A percentile compares a stretch with the other conserved stretches of the same genome.
These are phyloP conservation scores for Unio pictorum DNA, from an alignment of 2,888 invertebrate genomes.

Conservation along the genomic window DNA sequence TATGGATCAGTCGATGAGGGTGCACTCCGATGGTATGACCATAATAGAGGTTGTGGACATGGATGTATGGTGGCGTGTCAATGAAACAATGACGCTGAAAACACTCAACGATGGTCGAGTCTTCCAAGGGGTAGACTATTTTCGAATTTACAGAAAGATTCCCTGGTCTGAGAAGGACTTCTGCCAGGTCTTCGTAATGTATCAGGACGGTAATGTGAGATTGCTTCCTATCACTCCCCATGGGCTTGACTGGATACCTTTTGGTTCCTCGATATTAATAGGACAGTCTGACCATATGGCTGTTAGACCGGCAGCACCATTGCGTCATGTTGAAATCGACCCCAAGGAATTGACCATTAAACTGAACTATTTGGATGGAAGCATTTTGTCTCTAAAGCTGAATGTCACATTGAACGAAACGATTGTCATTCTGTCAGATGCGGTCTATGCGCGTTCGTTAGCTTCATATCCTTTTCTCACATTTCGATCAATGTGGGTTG, in stretches of 20 bases:
- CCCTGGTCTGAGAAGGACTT: conserved; percentile 34
- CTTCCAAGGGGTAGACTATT: conserved; percentile 30
- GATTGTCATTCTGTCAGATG: conserved; percentile 11
- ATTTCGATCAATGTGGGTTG: conserved; percentile 46
- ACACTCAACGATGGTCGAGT: conserved; percentile 16
- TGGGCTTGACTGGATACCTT: too few species aligned
- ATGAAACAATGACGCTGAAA: conserved; percentile 43
- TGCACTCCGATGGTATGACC: conserved; percentile 30
- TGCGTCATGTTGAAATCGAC: conserved; percentile 36
- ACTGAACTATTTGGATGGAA: conserved; percentile 34
- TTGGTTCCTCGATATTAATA: too few species aligned
- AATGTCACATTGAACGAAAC: conserved; percentile 17
- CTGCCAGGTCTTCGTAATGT: too few species aligned
- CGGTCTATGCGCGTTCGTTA: conserved; percentile 2
- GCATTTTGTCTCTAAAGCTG: conserved; percentile 13
- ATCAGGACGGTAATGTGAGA: too few species aligned
- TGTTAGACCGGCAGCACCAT: conserved; percentile 38
- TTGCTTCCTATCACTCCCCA: too few species aligned
- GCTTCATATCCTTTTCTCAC: conserved; percentile 32
- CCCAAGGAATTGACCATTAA: conserved; percentile 25
- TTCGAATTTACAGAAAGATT: conserved; percentile 36
- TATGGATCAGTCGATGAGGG: conserved; percentile 20
- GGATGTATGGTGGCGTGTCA: conserved; percentile 50
- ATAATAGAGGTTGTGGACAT: conserved; percentile 43
- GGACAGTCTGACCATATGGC: conserved; percentile 31